These are phyloP conservation scores for Pocillopora verrucosa DNA, from an alignment of 64 coral and sea anemone genomes.

Conservation along the genomic window DNA sequence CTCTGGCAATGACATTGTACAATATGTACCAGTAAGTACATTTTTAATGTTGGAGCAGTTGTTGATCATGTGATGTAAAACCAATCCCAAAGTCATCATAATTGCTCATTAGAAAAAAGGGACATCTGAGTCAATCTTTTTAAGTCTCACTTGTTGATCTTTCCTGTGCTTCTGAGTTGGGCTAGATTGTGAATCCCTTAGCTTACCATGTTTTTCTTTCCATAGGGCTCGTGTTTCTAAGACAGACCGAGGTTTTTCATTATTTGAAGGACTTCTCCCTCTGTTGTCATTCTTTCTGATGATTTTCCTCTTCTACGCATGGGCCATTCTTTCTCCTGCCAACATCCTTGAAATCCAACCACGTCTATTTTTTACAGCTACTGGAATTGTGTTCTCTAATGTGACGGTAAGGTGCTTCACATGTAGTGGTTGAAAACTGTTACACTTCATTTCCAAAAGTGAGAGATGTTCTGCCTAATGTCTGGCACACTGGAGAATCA, in stretches of 20 bases:
- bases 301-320: constrained; percentile 52
- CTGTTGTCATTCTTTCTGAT: constrained; percentile 39
- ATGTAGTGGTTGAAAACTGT: too few species aligned
- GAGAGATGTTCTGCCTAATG: too few species aligned
- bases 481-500: too few species aligned
- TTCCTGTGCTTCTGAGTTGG: too few species aligned
- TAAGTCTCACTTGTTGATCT: too few species aligned
- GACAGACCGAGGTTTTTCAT: constrained; percentile 40
- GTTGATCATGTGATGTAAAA: too few species aligned
- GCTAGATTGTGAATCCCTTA: not conserved
- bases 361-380: constrained; percentile 69
- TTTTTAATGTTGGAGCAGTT: too few species aligned
- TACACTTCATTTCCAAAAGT: too few species aligned
- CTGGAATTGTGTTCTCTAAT: constrained; percentile 87
- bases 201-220: not conserved
- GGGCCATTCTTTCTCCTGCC: constrained; percentile 70
- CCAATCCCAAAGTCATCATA: too few species aligned
- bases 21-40: constrained; percentile 78
- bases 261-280: constrained; percentile 68
- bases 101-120: too few species aligned
- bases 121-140: too few species aligned
- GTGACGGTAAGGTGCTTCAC: constrained; percentile 61
- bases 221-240: constrained; percentile 69
- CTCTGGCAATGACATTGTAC: constrained; percentile 64
- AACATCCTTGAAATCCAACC: constrained; percentile 67